Base-by-base conservation (phyloP, 2,888 invertebrate genomes). In the Cantharis flavilabris region DNA sequence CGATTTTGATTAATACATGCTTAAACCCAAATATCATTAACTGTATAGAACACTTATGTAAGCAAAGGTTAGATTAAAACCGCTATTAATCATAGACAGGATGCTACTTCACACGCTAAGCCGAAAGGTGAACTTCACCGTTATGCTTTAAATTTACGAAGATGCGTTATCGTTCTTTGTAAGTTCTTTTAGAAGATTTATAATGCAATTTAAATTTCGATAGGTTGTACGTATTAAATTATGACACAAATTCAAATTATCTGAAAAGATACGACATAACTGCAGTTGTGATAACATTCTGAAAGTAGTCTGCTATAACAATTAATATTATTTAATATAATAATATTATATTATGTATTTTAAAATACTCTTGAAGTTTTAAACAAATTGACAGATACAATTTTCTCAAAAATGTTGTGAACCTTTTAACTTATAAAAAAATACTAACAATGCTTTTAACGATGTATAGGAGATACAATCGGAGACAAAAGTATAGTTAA, bases 61-160 rank as follows among this genome's bases (percentile, higher is more conserved):
- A 62, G 73, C 69, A 73, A 63, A 70, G 76, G 78, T 73, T 76
- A 76, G 76, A 79, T 79, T 79, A 79, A 70, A 73, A 74, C 71
- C 65, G 76, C 76, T 77, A 79, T 79, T 79, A 79, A 79, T 79
- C 79, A 79, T 77, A 79, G 69, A 76, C 77, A 70, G 73, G 69
- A 72, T 76, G 79, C 62, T 77, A 76, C 67, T 77, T 77, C 79
- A 74, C 80, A 79, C 76, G 78, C 77, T 77, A 77, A 80, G 80
- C 79, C 79, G 80, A 80, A 76, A 80, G 80, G 80, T 80, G 79
- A 80, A 80, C 75, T 79, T 77, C 67, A 64, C 72, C 72, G 77
- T 75, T 77, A 75, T 69, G 72, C 71, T 63, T 75, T 64, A 71
- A 77, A 77, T 74, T 71, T 77, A 72, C 33, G 70, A 72, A 76